Base-by-base conservation (phyloP, 2,797 vertebrate species). In the Sebastes hubbsi region DNA sequence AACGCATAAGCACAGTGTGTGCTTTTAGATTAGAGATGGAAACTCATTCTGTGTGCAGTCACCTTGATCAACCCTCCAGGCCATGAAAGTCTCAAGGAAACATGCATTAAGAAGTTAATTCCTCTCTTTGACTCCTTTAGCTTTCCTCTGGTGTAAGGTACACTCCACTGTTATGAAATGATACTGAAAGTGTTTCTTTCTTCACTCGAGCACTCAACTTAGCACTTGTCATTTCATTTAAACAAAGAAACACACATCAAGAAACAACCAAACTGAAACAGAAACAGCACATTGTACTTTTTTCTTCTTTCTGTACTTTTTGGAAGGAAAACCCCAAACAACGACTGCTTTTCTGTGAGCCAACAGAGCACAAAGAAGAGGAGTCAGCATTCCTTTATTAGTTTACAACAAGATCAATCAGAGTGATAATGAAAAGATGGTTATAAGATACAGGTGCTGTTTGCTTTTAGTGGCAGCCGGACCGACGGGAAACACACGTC, bases 11-110 rank as follows among this genome's bases (percentile, higher is more conserved):
- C 10, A n/a, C 38, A 66, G 60, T 85, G 80, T 91, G 86, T 89
- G 80, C 87, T 91, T 86, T 86, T 84, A 90, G 86, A 93, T 91
- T 92, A 91, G 74, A 75, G 66, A 78, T 78, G 79, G 87, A 90
- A 91, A 92, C 74, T 71, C 58, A 76, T 78, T 92, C 64, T 73
- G 75, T 86, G 80, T 76, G 83, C 87, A 82, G 75, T 91, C 89
- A 92, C 87, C 90, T 89, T 90, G 73, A 87, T 83, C 78, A 60
- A 79, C 59, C 74, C 86, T 83, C 55, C 20, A 5, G 88, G 81
- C 77, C 36, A 25, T 75, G 36, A 18, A 34, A 24, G 38, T 62
- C 83, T 56, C 38, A 85, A 72, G 62, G 59, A 84, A 88, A 85
- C 63, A 71, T 13, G n/a, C 64, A 52, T 42, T 34, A 24, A 85